Evolutionary conservation across 2,113 vertebrate genomes (phyloP).

Genomic region (Plecturocebus donacophilus): DNA sequence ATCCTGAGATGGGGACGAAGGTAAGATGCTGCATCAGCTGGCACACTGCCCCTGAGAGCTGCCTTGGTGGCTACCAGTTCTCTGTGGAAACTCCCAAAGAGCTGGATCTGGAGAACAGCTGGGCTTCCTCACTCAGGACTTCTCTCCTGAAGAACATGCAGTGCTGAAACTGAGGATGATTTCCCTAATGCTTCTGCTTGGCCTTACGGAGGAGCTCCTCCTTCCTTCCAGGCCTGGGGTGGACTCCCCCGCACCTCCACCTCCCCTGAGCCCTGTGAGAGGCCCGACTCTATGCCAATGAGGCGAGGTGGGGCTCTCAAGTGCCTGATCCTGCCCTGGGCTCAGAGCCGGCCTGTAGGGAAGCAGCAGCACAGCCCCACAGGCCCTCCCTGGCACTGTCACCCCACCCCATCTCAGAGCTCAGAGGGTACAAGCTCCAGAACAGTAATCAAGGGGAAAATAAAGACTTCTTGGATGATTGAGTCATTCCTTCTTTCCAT

Average conservation of each 20-base stretch:
- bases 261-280: background rate
- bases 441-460: background rate
- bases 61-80: background rate
- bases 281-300: accelerated
- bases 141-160: background rate
- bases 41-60: background rate
- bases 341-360: background rate
- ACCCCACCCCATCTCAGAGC: background rate
- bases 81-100: background rate
- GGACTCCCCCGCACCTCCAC: background rate
- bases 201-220: background rate
- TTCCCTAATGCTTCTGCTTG: background rate
- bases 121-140: background rate
- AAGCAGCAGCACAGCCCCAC: accelerated
- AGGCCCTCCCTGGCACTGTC: background rate
- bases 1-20: background rate
- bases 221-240: background rate
- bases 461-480: slow-evolving; percentile 38
- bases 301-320: background rate
- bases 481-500: background rate
- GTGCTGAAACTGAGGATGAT: background rate
- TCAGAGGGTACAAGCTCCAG: background rate
- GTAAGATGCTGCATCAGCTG: too few species aligned
- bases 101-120: background rate
- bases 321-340: background rate